Evolutionary conservation across 2,888 invertebrate species (phyloP).

Genomic region (Antheraea assamensis): DNA sequence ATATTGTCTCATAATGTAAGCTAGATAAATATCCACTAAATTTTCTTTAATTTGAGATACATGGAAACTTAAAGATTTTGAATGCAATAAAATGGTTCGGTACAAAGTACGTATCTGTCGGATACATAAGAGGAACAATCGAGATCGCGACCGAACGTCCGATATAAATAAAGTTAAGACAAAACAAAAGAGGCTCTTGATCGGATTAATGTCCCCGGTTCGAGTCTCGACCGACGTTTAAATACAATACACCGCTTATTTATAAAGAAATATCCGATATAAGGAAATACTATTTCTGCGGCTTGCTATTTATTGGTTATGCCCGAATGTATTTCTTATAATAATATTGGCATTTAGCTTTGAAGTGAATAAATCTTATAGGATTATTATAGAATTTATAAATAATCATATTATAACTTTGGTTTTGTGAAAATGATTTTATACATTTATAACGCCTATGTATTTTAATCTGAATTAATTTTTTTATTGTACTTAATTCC

Average conservation of each 20-base stretch:
- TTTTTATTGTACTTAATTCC: too few relatives aligned
- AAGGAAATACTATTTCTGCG: constrained; percentile 13
- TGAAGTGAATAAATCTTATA: neutral
- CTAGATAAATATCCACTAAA: too few relatives aligned
- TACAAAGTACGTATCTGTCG: constrained; percentile 41
- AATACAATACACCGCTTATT: constrained; percentile 32
- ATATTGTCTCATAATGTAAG: too few relatives aligned
- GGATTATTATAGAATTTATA: neutral
- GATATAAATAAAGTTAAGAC: constrained; percentile 66
- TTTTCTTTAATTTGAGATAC: too few relatives aligned
- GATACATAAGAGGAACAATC: constrained; percentile 40
- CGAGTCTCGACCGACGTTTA: constrained; percentile 37
- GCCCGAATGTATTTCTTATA: neutral
- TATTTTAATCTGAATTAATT: too few relatives aligned
- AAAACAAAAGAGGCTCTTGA: constrained; percentile 60
- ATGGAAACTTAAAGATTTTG: neutral
- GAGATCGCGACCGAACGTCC: constrained; percentile 42
- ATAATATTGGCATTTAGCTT: neutral
- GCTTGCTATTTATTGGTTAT: neutral
- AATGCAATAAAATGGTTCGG: neutral
- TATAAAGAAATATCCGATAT: constrained; percentile 19
- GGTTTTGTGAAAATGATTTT: too few relatives aligned
- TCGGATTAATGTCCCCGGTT: constrained; percentile 58
- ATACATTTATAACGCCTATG: too few relatives aligned
- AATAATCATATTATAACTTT: too few relatives aligned